phyloP scores from a whole-genome alignment of 2,888 invertebrate genomes.

The Drosophila quasianomalipes region DNA sequence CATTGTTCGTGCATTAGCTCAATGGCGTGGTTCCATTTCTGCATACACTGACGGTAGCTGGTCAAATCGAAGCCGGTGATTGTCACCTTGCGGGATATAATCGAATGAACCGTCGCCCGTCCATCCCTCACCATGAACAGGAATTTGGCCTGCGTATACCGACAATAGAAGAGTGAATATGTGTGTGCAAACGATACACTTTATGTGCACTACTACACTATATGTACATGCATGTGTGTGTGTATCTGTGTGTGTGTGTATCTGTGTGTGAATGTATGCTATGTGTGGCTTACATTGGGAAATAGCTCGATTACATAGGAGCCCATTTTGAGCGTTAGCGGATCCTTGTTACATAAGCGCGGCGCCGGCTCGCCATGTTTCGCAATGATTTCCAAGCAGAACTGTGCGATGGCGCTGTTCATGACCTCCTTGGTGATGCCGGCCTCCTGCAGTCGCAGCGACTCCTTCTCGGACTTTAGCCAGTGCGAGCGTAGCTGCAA shows the following conservation, averaged over 20 bases:
- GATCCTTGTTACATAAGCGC: conserved; percentile 99
- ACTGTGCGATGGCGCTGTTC: conserved; percentile 98
- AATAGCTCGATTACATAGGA: conserved; percentile 97
- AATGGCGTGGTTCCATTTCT: conserved; percentile 98
- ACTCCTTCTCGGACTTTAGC: conserved; percentile 97
- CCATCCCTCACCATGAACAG: conserved; percentile 99
- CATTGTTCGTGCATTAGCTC: conserved; percentile 98
- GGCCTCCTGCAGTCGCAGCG: conserved; percentile 95
- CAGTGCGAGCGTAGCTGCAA: conserved; percentile 98
- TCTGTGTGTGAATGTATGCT: neutral
- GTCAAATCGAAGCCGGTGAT: conserved; percentile 95
- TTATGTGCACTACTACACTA: conserved; percentile 1
- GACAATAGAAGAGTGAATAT: neutral
- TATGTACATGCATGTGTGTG: neutral
- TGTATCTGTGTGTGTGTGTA: neutral
- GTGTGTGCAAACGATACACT: conserved; percentile 8
- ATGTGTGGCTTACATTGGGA: conserved; percentile 89
- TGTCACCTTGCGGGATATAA: conserved; percentile 96
- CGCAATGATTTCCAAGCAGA: conserved; percentile 98
- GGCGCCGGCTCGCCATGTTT: conserved; percentile 98
- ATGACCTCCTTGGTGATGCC: conserved; percentile 96
- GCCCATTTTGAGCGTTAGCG: conserved; percentile 98
- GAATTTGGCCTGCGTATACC: conserved; percentile 91
- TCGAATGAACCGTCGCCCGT: conserved; percentile 98
- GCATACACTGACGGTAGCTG: conserved; percentile 96